Conservation (phyloP, 2,113 vertebrate species). For the Herpetotheres cachinnans region DNA sequence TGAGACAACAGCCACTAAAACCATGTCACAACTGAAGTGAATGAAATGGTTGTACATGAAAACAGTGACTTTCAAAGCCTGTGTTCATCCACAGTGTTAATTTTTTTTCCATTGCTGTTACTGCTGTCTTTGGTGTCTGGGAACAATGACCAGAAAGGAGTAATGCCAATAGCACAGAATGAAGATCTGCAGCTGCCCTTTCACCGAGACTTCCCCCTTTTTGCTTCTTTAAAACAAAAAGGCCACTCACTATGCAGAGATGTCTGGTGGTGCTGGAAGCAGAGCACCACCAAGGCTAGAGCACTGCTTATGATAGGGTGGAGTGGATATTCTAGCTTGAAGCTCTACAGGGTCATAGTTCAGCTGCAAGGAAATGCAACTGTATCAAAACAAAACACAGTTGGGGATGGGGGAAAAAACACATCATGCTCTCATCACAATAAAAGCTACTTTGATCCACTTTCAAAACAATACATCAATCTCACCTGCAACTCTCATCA, state of each 20-base stretch:
- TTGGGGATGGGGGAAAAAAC: not conserved
- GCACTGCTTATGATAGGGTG: not conserved
- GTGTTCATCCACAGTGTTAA: not conserved
- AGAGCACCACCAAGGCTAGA: not conserved
- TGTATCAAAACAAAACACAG: constrained; percentile 42
- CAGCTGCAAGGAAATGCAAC: constrained; percentile 53
- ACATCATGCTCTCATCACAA: constrained; percentile 53
- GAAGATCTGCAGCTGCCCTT: not conserved
- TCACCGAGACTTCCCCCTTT: not conserved
- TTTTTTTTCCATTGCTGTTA: not conserved
- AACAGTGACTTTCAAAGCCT: not conserved
- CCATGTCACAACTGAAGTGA: not conserved
- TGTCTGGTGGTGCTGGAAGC: constrained; percentile 10
- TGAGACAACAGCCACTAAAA: constrained; percentile 34
- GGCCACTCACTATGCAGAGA: not conserved
- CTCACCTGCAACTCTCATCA: constrained; percentile 50
- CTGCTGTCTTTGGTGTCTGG: not conserved
- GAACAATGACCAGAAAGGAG: not conserved
- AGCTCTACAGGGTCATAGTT: constrained; percentile 17
- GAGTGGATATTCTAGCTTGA: not conserved
- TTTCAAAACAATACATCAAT: constrained; percentile 62
- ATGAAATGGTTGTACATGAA: not conserved
- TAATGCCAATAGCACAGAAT: not conserved
- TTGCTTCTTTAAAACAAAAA: not conserved
- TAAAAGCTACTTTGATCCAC: constrained; percentile 62